Evolutionary conservation across 2,113 vertebrate species (phyloP), one percentile per base, ranked within the genome.

Genomic region (Mormoops blainvillei): DNA sequence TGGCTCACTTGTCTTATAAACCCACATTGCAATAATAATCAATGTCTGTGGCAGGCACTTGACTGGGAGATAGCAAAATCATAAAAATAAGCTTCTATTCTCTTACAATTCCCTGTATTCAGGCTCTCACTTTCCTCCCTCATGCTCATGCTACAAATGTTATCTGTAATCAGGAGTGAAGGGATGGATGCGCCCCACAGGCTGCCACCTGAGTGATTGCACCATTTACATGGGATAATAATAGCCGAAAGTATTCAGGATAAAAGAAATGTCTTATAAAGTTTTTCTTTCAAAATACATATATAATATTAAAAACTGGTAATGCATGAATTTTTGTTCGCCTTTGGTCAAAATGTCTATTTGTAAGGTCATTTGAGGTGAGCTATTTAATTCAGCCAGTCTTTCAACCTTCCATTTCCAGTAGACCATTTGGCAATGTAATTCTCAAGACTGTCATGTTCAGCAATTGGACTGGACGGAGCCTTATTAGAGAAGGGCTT

Each of bases 401-500:
- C 78, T 92, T 96, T 96, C 88, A 95, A 48, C 91, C 94, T 96
- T 97, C 97, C 87, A 89, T 94, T 70, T 61, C 86, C 65, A 63
- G 91, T 93, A 97, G 97, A 97, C 93, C 96, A 93, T 97, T 97
- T 93, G 88, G 93, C 78, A 9, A 97, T 91, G 82, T 94, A 97
- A 97, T 97, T 97, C 97, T 96, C 73, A 88, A 97, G 95, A 97
- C 83, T 97, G 97, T 96, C 96, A 93, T 96, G 96, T 97, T 97
- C 97, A 93, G 86, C 96, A 96, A 97, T 98, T 98, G 97, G 77
- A 97, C 94, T 84, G 94, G 97, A 97, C 95, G 96, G 95, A 96
- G 91, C 63, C 97, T 97, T 97, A 97, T 97, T 97, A 97, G 96
- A 97, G 95, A 95, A 97, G 80, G 96, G 96, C 93, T 97, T 98